These are phyloP conservation scores for Platyscapa corneri DNA, from an alignment of 1,140 invertebrate genomes.

Conservation along the genomic window DNA sequence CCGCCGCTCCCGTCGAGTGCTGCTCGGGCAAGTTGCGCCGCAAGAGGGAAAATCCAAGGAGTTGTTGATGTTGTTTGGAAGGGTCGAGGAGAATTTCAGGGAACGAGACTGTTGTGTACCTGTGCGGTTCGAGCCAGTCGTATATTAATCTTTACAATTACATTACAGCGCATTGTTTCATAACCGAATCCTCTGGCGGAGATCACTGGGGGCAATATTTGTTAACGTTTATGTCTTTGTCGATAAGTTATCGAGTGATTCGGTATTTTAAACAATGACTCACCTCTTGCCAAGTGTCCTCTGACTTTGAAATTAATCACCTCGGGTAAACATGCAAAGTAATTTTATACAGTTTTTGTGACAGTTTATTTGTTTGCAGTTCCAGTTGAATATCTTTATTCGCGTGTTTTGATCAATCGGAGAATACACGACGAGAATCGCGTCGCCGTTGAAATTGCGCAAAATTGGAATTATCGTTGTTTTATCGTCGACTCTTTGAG, in stretches of 20 bases:
- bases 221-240: too few species aligned
- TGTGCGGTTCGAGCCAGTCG: background rate
- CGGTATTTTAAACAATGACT: background rate
- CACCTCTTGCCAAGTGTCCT: background rate
- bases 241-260: background rate
- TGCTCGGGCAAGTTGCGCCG: background rate
- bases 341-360: too few species aligned
- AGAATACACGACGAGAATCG: too few species aligned
- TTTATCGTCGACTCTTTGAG: too few species aligned
- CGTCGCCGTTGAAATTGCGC: too few species aligned
- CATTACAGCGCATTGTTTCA: background rate
- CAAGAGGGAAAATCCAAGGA: background rate
- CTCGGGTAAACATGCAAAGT: too few species aligned
- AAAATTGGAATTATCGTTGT: too few species aligned
- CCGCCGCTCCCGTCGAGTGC: background rate
- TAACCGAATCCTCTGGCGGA: background rate
- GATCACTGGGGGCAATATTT: too few species aligned
- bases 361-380: too few species aligned
- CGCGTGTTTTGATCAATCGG: too few species aligned
- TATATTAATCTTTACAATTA: constrained; percentile 28
- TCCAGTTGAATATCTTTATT: too few species aligned
- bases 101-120: constrained; percentile 26
- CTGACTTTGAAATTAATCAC: too few species aligned
- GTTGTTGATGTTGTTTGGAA: background rate
- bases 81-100: constrained; percentile 7